Evolutionary conservation across 2,888 invertebrate genomes (phyloP), one percentile per base, ranked within the genome.

Genomic region (Amphipyra berbera): DNA sequence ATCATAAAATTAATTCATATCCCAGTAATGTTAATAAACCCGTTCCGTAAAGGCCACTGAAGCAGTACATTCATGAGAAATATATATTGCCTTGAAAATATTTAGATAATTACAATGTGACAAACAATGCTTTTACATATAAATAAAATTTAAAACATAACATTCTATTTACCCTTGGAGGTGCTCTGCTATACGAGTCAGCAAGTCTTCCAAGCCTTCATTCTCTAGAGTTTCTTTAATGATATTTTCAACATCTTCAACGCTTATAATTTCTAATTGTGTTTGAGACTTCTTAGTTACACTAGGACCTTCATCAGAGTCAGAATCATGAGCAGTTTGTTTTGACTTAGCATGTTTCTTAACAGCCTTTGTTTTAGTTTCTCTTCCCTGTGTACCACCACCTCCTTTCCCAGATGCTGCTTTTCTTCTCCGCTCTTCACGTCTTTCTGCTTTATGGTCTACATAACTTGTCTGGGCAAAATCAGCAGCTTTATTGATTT

Each of bases 351-450:
- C 90, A 87, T 96, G 96, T 92, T 98, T 99, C 85, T 99, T 99
- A 0, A 97, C 97, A 2, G 98, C 97, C 87, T 98, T 99, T 0
- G 98, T 99, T 95, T 98, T 99, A 0, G 98, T 98, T 95, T 99
- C 99, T 41, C 99, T 95, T 0, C 99, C 99, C 89, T 99, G 99
- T 10, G 97, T 96, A 1, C 99, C 99, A 13, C 99, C 98, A 12
- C 99, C 99, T 50, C 97, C 97, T 95, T 98, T 99, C 1, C 98
- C 98, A 30, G 96, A 96, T 6, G 97, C 94, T 1, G 98, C 98
- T 88, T 98, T 98, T 85, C 98, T 98, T 62, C 98, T 96, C 10
- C 99, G 95, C 81, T 99, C 98, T 58, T 99, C 98, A 67, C 98
- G 96, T 82, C 97, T 97, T 80, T 98, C 97, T 42, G 96, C 92